These are phyloP conservation scores for Acanthochromis polyacanthus DNA, from an alignment of 2,113 vertebrate species.

Conservation along the genomic window DNA sequence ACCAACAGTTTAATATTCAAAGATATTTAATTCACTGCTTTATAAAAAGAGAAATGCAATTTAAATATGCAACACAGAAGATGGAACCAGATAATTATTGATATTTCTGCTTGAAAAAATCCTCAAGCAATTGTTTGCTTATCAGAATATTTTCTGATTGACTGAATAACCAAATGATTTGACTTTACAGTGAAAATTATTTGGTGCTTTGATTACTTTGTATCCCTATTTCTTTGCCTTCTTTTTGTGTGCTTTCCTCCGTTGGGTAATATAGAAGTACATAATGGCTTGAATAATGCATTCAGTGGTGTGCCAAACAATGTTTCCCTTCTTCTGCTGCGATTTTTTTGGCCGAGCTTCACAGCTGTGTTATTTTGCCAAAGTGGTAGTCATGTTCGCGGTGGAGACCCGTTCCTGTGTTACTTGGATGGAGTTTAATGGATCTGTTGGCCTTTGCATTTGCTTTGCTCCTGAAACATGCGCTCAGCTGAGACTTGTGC, in stretches of 20 bases:
- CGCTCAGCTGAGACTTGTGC: constrained; percentile 69
- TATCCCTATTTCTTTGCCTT: too few relatives aligned
- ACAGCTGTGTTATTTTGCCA: constrained; percentile 25
- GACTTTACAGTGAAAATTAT: too few relatives aligned
- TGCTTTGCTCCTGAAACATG: constrained; percentile 68
- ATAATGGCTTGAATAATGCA: background rate
- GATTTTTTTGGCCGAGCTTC: constrained; percentile 35
- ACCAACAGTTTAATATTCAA: background rate
- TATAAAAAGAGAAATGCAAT: too few relatives aligned
- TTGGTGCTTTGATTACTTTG: too few relatives aligned
- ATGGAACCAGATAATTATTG: background rate
- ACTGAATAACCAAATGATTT: too few relatives aligned
- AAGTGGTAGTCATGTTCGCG: constrained; percentile 20
- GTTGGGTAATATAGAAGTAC: background rate
- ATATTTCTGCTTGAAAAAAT: background rate
- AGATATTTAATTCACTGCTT: too few relatives aligned
- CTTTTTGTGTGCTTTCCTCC: background rate
- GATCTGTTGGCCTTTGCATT: constrained; percentile 71
- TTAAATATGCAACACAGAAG: too few relatives aligned
- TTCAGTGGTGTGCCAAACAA: background rate
- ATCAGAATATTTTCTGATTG: background rate
- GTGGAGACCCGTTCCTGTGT: constrained; percentile 35
- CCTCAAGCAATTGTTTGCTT: background rate
- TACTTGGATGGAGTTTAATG: constrained; percentile 69
- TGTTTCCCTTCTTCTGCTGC: constrained; percentile 16